These are phyloP conservation scores for Engraulis encrasicolus DNA, from an alignment of 2,113 vertebrate species.

Conservation along the genomic window DNA sequence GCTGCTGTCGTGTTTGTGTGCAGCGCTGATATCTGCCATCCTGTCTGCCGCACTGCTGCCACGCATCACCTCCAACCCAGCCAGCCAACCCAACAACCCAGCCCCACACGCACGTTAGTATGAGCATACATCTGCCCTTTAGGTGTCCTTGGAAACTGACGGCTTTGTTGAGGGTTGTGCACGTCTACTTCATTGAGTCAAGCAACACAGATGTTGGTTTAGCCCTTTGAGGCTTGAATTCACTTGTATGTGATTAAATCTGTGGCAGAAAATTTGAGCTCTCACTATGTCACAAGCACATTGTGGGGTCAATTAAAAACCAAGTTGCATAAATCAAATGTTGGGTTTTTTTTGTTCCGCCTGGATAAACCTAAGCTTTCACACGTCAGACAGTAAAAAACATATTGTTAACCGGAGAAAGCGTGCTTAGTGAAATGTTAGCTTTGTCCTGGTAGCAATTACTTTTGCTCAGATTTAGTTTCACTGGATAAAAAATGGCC, in stretches of 20 bases:
- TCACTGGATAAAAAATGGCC: too few relatives aligned
- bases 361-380: background rate
- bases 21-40: background rate
- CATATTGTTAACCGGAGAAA: background rate
- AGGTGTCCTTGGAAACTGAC: background rate
- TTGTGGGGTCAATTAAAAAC: background rate
- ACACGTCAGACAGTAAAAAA: background rate
- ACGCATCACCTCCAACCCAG: constrained; percentile 1
- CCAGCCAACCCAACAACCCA: too few relatives aligned
- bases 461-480: background rate
- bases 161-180: background rate
- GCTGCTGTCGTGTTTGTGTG: constrained; percentile 9
- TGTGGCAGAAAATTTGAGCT: too few relatives aligned
- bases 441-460: too few relatives aligned
- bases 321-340: background rate
- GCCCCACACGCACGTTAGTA: too few relatives aligned
- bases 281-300: too few relatives aligned
- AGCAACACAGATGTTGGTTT: background rate
- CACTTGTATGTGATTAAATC: too few relatives aligned
- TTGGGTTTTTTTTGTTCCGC: too few relatives aligned
- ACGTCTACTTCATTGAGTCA: background rate
- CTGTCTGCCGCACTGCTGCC: background rate
- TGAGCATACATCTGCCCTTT: background rate
- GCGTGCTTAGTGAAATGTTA: background rate
- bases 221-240: background rate